Evolutionary conservation across 2,888 invertebrate species (phyloP).

Genomic region (Drosophila engyochracea): DNA sequence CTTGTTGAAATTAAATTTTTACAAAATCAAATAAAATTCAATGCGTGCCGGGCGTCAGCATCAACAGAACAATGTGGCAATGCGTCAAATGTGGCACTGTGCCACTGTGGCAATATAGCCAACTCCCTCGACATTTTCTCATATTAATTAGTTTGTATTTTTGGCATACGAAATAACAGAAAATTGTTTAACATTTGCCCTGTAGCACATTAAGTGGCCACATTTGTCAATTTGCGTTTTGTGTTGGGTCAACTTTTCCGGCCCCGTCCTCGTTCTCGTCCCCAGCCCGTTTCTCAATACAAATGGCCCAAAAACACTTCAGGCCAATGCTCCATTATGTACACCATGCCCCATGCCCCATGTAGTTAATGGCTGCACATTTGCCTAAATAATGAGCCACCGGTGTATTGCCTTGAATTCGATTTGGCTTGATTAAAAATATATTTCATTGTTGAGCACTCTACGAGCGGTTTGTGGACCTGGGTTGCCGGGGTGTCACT

Average conservation of each 20-base stretch:
- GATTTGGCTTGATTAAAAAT: constrained; percentile 80
- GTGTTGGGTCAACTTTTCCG: constrained; percentile 58
- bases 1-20: constrained; percentile 78
- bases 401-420: constrained; percentile 80
- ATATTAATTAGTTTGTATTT: constrained; percentile 81
- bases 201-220: constrained; percentile 77
- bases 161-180: constrained; percentile 73
- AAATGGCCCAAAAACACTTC: constrained; percentile 16
- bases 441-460: constrained; percentile 73
- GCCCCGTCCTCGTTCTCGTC: background rate
- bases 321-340: constrained; percentile 5
- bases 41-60: constrained; percentile 56
- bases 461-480: constrained; percentile 36
- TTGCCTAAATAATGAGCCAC: constrained; percentile 81
- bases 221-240: constrained; percentile 77
- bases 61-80: constrained; percentile 33
- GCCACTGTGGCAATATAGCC: constrained; percentile 26
- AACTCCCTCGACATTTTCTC: constrained; percentile 30
- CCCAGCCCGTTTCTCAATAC: background rate
- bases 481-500: background rate
- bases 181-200: constrained; percentile 79
- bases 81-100: constrained; percentile 16
- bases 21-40: constrained; percentile 78
- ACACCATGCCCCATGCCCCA: constrained; percentile 26
- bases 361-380: constrained; percentile 80